Base-by-base conservation (phyloP, 2,888 invertebrate species). In the Crepidodera aurea region DNA sequence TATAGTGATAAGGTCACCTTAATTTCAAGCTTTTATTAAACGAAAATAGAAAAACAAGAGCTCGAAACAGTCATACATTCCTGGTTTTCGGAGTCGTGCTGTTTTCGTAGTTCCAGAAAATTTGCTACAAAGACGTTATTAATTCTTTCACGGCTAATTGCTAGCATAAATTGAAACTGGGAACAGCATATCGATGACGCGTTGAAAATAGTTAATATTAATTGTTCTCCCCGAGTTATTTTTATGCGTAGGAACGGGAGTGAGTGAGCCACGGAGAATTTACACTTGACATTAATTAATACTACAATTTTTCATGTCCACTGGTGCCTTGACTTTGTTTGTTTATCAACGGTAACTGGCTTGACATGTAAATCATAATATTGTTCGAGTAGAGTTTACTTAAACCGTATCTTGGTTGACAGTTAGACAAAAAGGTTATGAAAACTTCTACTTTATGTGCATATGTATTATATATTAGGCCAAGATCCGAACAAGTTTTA, bases 261-360 rank as follows among this genome's bases (percentile, higher is more conserved):
- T 10, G 39, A 53, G 42, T 25, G 32, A 42, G 42, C 29, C 32
- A 54, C 54, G 54, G 54, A 42, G 42, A 54, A 51, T 55, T 55
- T 54, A 48, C 46, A 46, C 42, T 40, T 58, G 57, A 54, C 62
- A 37, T 50, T 60, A 60, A 60, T 51, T 55, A 55, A 60, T 60
- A 50, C 55, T 50, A 50, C 55, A 42, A 55, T 55, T 54, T 59
- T 60, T 55, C 51, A 55, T 51, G 58, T 55, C 54, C 53, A 29
- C 27, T 29, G 42, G 22, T 42, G 54, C 42, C 29, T 44, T 29
- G 42, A 42, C 54, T 54, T 42, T 54, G 54, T 54, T 54, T 54
- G 54, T 54, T 54, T 54, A 42, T 54, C 42, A 54, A 42, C 42
- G 42, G 54, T 54, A 54, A 42, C 42, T 29, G 27, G 15, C 15